phyloP scores from a whole-genome alignment of 2,113 vertebrate species.

The Myotis brandtii region DNA sequence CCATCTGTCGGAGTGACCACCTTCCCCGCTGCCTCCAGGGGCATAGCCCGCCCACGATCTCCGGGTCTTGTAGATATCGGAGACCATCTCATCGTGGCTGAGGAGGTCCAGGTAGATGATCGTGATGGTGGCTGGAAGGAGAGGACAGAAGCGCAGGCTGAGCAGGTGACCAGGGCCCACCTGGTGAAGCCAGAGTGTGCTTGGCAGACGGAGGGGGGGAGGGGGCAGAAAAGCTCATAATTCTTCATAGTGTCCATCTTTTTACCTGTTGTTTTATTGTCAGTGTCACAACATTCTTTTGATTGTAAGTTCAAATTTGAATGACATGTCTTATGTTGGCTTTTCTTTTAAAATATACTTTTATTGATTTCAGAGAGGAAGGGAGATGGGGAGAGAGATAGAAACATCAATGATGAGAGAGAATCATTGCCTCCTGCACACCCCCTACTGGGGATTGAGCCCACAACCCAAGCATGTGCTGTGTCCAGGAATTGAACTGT shows the following conservation, averaged over 20 bases:
- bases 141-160: neutral
- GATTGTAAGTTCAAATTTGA: slow-evolving; percentile 46
- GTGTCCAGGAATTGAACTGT: no score
- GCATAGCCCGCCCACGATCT: neutral
- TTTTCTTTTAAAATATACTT: no score
- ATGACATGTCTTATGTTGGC: slow-evolving; percentile 22
- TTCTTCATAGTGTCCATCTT: neutral
- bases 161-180: neutral
- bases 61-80: neutral
- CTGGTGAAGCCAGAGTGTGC: neutral
- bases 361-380: no score
- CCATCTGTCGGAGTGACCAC: slow-evolving; percentile 88
- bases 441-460: no score
- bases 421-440: no score
- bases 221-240: neutral
- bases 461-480: no score
- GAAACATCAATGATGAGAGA: no score
- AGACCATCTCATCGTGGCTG: neutral
- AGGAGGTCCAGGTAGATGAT: neutral
- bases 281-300: neutral
- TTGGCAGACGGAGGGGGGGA: accelerated
- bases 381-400: no score
- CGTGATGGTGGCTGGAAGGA: neutral
- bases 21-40: slow-evolving; percentile 77
- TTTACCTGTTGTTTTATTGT: slow-evolving; percentile 24